phyloP scores from a whole-genome alignment of 2,888 invertebrate genomes.

The Diadromus collaris region DNA sequence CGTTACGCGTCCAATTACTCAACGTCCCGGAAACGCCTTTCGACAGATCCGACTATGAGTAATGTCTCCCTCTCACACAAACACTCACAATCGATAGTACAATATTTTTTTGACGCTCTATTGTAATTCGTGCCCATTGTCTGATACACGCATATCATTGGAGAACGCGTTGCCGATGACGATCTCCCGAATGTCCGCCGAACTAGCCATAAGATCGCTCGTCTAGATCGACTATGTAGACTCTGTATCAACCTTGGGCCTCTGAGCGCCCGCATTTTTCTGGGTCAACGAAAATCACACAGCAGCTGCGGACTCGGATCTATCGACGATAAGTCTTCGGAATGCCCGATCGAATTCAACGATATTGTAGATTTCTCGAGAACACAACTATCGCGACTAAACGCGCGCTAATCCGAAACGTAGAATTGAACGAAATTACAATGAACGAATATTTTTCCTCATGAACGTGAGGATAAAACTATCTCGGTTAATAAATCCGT shows the following conservation, averaged over 20 bases:
- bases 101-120: constrained; percentile 25
- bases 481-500: neutral
- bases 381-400: neutral
- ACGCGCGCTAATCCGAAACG: neutral
- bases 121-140: constrained; percentile 17
- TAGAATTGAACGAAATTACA: neutral
- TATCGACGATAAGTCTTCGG: neutral
- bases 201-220: constrained; percentile 35
- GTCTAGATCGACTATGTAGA: constrained; percentile 32
- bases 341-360: constrained; percentile 6
- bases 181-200: constrained; percentile 8
- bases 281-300: constrained; percentile 44
- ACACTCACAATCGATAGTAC: neutral
- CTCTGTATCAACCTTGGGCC: constrained; percentile 14
- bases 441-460: neutral
- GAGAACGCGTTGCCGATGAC: constrained; percentile 27
- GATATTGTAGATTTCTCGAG: neutral
- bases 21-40: neutral
- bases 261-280: constrained; percentile 32
- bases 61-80: neutral
- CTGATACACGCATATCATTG: constrained; percentile 14
- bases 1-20: neutral
- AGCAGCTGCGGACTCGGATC: neutral
- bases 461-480: neutral
- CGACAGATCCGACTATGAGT: neutral